Evolutionary conservation across 2,888 invertebrate genomes (phyloP), one percentile per base, ranked within the genome.

Genomic region (Orthonevra nobilis): DNA sequence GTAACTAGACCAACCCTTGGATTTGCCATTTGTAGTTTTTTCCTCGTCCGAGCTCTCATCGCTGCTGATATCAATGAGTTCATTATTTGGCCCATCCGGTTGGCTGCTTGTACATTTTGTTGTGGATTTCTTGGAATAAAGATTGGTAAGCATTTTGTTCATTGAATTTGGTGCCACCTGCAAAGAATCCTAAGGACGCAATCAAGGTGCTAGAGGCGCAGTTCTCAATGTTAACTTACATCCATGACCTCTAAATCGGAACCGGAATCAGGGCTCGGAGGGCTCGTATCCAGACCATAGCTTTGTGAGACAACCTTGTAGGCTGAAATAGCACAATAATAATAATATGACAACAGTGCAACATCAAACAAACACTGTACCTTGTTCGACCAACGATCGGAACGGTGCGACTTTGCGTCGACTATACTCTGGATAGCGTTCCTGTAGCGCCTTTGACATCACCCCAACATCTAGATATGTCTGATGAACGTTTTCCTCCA

Each of bases 331-430:
- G 15, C 19, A 15, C 61, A 15, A 44, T 4, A n/a, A n/a, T 20
- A 7, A 48, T 20, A 20, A 61, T 12, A 30, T 1, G 6, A 7
- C 7, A 23, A 5, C 7, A 30, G 7, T 38, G n/a, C 26, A 38
- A 40, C n/a, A 14, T 23, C 23, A 23, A 56, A 36, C 2, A n/a
- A 36, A 23, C 5, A 23, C 30, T 82, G 73, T 85, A 90, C 90
- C 90, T 85, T 91, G 92, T 85, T 93, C 93, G n/a, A 96, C 95
- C 86, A 93, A 90, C 66, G 92, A 91, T 85, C 93, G 91, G 87
- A 97, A 96, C n/a, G 94, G 94, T 64, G 90, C 92, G 74, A 93
- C 91, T 89, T 96, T 96, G 85, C 94, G 93, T 84, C 93, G 93
- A 68, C 92, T 91, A 89, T 97, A 97, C 85, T 97, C 96, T 61